Evolutionary conservation across 2,888 invertebrate genomes (phyloP).

Genomic region (Fragum whitleyi): DNA sequence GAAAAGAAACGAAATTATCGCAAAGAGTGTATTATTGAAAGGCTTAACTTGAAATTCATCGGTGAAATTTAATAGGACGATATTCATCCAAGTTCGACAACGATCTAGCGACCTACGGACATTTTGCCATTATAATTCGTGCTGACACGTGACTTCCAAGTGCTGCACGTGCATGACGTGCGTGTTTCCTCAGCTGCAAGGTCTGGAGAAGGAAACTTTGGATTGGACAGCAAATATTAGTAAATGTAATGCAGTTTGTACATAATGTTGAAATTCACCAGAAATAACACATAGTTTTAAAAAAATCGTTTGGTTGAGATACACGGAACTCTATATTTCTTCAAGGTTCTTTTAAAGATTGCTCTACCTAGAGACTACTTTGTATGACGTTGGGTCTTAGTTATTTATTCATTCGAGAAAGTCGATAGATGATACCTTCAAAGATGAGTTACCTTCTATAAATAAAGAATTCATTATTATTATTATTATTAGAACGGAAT

Average conservation of each 20-base stretch:
- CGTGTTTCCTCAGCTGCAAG: slow-evolving; percentile 55
- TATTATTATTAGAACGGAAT: too few species aligned
- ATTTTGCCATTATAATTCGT: slow-evolving; percentile 60
- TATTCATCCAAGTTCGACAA: slow-evolving; percentile 44
- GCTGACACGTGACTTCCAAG: slow-evolving; percentile 50
- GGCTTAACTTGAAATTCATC: slow-evolving; percentile 65
- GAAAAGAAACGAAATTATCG: neutral
- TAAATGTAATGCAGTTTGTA: slow-evolving; percentile 24
- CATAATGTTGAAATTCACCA: too few species aligned
- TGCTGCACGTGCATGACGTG: slow-evolving; percentile 52
- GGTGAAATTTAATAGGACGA: slow-evolving; percentile 66
- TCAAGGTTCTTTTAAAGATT: too few species aligned
- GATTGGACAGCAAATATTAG: slow-evolving; percentile 49
- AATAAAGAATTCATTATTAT: too few species aligned
- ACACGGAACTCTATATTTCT: too few species aligned
- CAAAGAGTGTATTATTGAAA: neutral
- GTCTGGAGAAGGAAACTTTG: slow-evolving; percentile 22
- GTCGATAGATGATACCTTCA: too few species aligned
- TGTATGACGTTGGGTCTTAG: too few species aligned
- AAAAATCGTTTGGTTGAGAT: too few species aligned
- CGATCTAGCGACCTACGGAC: slow-evolving; percentile 47
- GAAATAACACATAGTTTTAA: too few species aligned
- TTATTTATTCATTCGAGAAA: too few species aligned
- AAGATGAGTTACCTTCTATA: too few species aligned
- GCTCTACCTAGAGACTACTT: too few species aligned